These are phyloP conservation scores for Aphelenchoides avenae DNA, from an alignment of 1,140 invertebrate species.

Conservation along the genomic window DNA sequence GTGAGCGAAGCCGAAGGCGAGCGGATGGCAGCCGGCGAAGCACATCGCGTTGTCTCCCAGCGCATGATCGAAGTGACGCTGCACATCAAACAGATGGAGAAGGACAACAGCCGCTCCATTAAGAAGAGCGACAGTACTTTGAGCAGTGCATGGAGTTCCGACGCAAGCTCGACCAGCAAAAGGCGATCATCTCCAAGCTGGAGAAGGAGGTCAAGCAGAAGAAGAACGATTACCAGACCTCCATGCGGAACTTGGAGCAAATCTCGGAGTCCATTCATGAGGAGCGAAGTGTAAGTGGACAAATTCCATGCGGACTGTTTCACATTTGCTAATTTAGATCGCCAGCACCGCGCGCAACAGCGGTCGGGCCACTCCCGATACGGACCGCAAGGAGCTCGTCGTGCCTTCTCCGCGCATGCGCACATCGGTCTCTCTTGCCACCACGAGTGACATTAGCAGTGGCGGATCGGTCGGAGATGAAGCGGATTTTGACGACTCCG, in stretches of 20 bases:
- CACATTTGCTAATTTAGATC: slow-evolving; percentile 8
- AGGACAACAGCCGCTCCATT: slow-evolving; percentile 63
- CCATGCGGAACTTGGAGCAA: slow-evolving; percentile 48
- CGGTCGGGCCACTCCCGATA: not conserved
- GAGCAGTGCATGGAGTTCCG: slow-evolving; percentile 47
- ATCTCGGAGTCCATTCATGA: slow-evolving; percentile 54
- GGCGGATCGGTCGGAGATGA: no score
- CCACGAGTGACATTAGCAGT: no score
- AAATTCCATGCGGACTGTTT: not conserved
- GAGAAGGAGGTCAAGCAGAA: slow-evolving; percentile 50
- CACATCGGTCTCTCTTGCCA: no score
- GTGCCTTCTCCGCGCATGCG: no score
- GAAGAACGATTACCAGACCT: slow-evolving; percentile 51
- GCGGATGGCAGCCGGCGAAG: slow-evolving; percentile 62
- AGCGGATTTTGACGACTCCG: no score
- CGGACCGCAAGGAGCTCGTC: no score
- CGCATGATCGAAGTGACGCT: slow-evolving; percentile 63
- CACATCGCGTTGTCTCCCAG: slow-evolving; percentile 61
- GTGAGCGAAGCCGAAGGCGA: slow-evolving; percentile 66
- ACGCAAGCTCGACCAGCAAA: slow-evolving; percentile 44
- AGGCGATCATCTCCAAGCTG: slow-evolving; percentile 39
- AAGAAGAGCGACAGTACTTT: slow-evolving; percentile 57
- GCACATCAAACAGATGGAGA: slow-evolving; percentile 62
- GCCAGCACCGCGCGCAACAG: not conserved
- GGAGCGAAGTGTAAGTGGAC: slow-evolving; percentile 36